Conservation (phyloP, 2,888 invertebrate species). For the Shargacucullia verbasci region DNA sequence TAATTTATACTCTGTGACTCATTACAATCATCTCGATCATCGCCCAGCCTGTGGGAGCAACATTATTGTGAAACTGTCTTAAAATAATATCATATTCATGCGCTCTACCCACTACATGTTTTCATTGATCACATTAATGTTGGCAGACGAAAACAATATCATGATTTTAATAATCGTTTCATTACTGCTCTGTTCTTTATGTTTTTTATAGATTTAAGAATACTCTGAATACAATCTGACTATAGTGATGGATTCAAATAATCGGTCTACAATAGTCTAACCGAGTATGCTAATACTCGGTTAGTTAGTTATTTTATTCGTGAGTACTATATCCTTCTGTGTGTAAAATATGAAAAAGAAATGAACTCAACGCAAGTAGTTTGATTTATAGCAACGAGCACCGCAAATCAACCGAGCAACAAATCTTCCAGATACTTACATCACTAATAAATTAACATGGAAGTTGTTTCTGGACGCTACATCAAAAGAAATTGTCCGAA, state of each 20-base stretch:
- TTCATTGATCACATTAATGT: slow-evolving; percentile 41
- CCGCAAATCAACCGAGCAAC: slow-evolving; percentile 61
- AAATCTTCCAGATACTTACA: slow-evolving; percentile 63
- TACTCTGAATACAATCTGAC: slow-evolving; percentile 19
- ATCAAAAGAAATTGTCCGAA: slow-evolving; percentile 82
- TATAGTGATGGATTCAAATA: slow-evolving; percentile 32
- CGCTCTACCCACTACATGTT: slow-evolving; percentile 45
- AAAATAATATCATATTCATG: slow-evolving; percentile 44
- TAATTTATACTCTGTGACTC: slow-evolving; percentile 74
- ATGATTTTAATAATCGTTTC: slow-evolving; percentile 37
- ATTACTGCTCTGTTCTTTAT: slow-evolving; percentile 23
- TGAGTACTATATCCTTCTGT: slow-evolving; percentile 15
- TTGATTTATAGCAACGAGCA: slow-evolving; percentile 55
- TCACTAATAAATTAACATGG: slow-evolving; percentile 74
- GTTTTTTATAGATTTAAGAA: slow-evolving; percentile 25
- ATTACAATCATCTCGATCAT: slow-evolving; percentile 55
- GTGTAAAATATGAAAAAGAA: slow-evolving; percentile 47
- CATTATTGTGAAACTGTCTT: slow-evolving; percentile 46
- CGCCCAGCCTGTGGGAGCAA: slow-evolving; percentile 36
- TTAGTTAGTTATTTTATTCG: background rate
- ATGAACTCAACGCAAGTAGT: slow-evolving; percentile 39
- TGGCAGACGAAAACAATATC: slow-evolving; percentile 44
- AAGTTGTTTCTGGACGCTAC: slow-evolving; percentile 65
- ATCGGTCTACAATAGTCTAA: slow-evolving; percentile 31
- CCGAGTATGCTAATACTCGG: slow-evolving; percentile 1